Conservation (phyloP, 2,888 invertebrate genomes). For the Linnaemya vulpina region DNA sequence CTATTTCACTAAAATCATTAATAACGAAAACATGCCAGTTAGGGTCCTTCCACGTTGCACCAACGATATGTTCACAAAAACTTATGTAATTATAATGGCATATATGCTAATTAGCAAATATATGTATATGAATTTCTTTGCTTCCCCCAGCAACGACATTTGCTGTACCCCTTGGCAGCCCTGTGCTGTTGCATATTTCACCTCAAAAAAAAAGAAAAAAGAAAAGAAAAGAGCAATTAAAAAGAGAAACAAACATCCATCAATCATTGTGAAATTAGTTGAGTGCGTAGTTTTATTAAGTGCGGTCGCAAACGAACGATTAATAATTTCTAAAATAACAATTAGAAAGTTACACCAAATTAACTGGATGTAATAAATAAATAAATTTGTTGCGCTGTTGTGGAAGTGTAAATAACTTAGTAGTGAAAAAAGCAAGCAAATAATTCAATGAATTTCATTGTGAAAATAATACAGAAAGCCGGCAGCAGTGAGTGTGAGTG, state of each 20-base stretch:
- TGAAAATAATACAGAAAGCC: constrained; percentile 7
- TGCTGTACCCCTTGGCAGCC: not conserved
- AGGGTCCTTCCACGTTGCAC: too few relatives aligned
- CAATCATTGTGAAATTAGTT: constrained; percentile 43
- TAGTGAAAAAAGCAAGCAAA: not conserved
- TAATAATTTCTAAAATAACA: constrained; percentile 5
- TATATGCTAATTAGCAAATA: too few relatives aligned
- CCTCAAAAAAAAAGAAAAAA: not conserved
- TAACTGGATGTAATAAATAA: constrained; percentile 19
- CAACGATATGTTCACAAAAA: too few relatives aligned
- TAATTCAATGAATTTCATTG: not conserved
- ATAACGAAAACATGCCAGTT: too few relatives aligned
- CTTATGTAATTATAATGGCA: too few relatives aligned
- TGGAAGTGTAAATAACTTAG: constrained; percentile 21
- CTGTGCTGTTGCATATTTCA: not conserved
- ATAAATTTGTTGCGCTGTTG: constrained; percentile 12
- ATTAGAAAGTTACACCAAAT: constrained; percentile 23
- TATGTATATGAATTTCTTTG: too few relatives aligned
- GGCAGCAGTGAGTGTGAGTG: not conserved
- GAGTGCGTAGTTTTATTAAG: not conserved
- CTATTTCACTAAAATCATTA: too few relatives aligned
- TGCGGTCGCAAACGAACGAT: constrained; percentile 18
- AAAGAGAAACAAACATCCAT: constrained; percentile 24
- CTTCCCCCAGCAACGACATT: too few relatives aligned
- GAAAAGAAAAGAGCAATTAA: constrained; percentile 8